Evolutionary conservation across 2,888 invertebrate species (phyloP).

Genomic region (Melipona bicolor): DNA sequence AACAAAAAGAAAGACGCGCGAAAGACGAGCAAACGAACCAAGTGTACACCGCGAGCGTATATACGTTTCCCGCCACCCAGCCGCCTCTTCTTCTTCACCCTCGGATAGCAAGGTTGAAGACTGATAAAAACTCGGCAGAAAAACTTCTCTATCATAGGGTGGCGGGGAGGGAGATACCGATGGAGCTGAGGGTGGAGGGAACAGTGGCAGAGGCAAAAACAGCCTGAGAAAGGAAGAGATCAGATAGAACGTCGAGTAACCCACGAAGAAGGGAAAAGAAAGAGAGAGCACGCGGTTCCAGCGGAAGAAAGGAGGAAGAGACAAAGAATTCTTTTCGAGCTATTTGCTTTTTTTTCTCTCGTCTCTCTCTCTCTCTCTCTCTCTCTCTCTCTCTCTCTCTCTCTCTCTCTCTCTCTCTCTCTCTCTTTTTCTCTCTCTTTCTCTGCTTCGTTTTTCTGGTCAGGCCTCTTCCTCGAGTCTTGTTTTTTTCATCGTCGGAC

Average conservation of each 20-base stretch:
- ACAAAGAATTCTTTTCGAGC: conserved; percentile 58
- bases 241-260: conserved; percentile 35
- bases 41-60: neutral
- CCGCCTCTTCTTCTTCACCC: conserved; percentile 17
- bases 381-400: too few species aligned
- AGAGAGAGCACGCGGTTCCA: conserved; percentile 1
- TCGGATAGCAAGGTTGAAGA: conserved; percentile 37
- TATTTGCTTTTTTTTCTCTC: conserved; percentile 37
- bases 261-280: conserved; percentile 11
- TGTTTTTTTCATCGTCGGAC: conserved; percentile 7
- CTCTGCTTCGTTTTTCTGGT: conserved; percentile 37
- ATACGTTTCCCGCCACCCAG: conserved; percentile 28
- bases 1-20: conserved; percentile 14
- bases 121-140: conserved; percentile 52
- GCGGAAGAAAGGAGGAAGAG: conserved; percentile 27
- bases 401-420: neutral
- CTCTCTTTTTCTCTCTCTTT: neutral
- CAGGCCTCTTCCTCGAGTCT: conserved; percentile 48
- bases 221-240: conserved; percentile 64
- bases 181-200: neutral
- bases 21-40: conserved; percentile 20
- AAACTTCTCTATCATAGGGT: conserved; percentile 50
- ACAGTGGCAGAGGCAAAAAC: conserved; percentile 53
- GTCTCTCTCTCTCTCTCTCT: neutral
- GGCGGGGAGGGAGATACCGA: neutral